These are phyloP conservation scores for Caenorhabditis sinica DNA, from an alignment of 2,888 invertebrate species.

Conservation along the genomic window DNA sequence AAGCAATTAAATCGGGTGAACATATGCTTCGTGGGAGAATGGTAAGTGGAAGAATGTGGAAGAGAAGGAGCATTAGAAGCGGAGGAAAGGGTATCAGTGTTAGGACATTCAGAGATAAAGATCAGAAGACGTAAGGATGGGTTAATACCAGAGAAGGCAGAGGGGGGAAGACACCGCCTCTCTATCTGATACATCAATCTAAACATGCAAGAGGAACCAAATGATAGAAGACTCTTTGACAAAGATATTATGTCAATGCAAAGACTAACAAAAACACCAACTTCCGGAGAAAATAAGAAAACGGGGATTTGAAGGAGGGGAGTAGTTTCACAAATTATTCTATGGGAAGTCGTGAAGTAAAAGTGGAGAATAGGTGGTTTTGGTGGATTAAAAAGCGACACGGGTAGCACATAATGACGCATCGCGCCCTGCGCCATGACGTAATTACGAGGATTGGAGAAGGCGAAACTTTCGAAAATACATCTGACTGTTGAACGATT, in stretches of 20 bases:
- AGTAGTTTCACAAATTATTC: slow-evolving; percentile 21
- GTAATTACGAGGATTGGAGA: slow-evolving; percentile 42
- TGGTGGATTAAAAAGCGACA: slow-evolving; percentile 51
- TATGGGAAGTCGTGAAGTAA: slow-evolving; percentile 33
- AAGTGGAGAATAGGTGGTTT: slow-evolving; percentile 45
- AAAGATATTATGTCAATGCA: slow-evolving; percentile 46
- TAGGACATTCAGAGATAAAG: slow-evolving; percentile 31
- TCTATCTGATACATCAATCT: slow-evolving; percentile 59
- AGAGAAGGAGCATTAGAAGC: slow-evolving; percentile 20
- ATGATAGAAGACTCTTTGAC: slow-evolving; percentile 48
- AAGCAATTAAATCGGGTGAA: slow-evolving; percentile 26
- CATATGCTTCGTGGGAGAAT: slow-evolving; percentile 31
- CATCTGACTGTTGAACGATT: slow-evolving; percentile 14
- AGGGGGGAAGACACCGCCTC: slow-evolving; percentile 48
- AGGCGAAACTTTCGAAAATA: slow-evolving; percentile 37
- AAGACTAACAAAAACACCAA: slow-evolving; percentile 11
- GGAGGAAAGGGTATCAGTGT: not conserved
- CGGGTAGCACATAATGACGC: slow-evolving; percentile 46
- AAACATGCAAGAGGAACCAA: slow-evolving; percentile 44
- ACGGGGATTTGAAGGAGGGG: not conserved
- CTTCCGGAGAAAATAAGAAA: slow-evolving; percentile 20
- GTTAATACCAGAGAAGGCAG: slow-evolving; percentile 56
- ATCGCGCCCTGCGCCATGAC: slow-evolving; percentile 40
- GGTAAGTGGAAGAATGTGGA: slow-evolving; percentile 17
- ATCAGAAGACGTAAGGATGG: slow-evolving; percentile 41